Evolutionary conservation across 2,888 invertebrate genomes (phyloP).

Genomic region (Trypoxylon attenuatum): DNA sequence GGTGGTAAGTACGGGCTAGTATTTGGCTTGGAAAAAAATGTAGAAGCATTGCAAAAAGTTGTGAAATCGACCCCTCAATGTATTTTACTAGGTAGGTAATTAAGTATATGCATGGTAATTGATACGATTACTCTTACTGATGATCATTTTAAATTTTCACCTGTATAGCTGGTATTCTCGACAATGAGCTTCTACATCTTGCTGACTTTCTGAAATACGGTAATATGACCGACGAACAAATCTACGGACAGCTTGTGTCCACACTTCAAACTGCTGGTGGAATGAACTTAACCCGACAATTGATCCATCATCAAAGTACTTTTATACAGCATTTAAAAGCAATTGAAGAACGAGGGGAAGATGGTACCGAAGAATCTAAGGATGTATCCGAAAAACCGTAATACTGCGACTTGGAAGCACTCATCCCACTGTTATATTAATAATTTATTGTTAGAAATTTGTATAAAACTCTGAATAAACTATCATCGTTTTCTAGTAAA

Average conservation of each 20-base stretch:
- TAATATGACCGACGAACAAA: slow-evolving; percentile 79
- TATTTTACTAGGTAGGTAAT: slow-evolving; percentile 79
- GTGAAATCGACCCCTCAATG: slow-evolving; percentile 83
- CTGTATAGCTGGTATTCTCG: slow-evolving; percentile 83
- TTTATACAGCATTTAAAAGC: slow-evolving; percentile 81
- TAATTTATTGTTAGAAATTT: slow-evolving; percentile 67
- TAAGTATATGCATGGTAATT: neutral
- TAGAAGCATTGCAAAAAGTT: slow-evolving; percentile 79
- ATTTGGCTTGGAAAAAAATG: slow-evolving; percentile 82
- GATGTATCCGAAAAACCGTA: slow-evolving; percentile 53
- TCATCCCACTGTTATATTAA: slow-evolving; percentile 56
- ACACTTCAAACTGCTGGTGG: slow-evolving; percentile 82
- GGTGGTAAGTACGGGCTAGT: slow-evolving; percentile 81
- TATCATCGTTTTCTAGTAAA: slow-evolving; percentile 40
- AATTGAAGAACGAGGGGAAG: slow-evolving; percentile 49
- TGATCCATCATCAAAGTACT: slow-evolving; percentile 82
- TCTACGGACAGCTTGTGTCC: slow-evolving; percentile 82
- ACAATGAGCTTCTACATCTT: slow-evolving; percentile 81
- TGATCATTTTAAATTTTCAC: neutral
- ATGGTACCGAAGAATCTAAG: slow-evolving; percentile 56
- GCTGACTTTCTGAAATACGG: slow-evolving; percentile 83
- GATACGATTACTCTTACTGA: neutral
- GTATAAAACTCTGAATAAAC: slow-evolving; percentile 63
- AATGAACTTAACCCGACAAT: slow-evolving; percentile 79
- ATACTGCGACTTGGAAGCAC: slow-evolving; percentile 57